phyloP scores from a whole-genome alignment of 2,888 invertebrate genomes.

The Nephrotoma flavescens region DNA sequence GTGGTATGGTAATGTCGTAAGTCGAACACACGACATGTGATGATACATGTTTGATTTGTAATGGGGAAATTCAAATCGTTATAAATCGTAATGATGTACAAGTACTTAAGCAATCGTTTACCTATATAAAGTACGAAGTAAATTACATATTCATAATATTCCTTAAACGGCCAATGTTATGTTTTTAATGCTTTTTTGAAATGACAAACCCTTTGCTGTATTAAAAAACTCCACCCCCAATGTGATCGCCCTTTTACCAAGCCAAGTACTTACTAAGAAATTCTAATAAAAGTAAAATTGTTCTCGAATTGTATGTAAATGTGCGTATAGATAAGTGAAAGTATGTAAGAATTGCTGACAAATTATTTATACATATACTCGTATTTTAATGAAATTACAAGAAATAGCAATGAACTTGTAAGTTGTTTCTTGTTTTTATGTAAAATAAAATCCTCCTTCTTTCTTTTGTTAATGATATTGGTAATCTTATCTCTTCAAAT shows the following conservation, averaged over 20 bases:
- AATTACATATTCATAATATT: not conserved
- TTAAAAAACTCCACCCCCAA: not conserved
- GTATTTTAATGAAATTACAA: not conserved
- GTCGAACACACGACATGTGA: not conserved
- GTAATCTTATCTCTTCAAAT: not conserved
- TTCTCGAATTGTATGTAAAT: not conserved
- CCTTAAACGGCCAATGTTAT: not conserved
- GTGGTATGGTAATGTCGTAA: not conserved
- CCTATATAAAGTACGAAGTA: not conserved
- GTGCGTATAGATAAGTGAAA: not conserved
- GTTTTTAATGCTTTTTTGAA: no score
- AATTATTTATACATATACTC: not conserved
- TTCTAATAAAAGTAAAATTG: not conserved
- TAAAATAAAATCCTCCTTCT: not conserved
- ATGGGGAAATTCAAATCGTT: not conserved
- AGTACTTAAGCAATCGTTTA: not conserved
- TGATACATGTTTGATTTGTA: not conserved
- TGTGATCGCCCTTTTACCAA: no score
- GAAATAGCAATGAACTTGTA: not conserved
- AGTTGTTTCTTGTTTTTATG: not conserved
- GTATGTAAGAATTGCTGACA: not conserved
- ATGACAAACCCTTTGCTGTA: not conserved
- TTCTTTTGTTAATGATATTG: not conserved
- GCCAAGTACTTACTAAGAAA: not conserved
- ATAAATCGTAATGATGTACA: not conserved